Conservation (phyloP, 2,888 invertebrate species). For the Adelognathus sp. region DNA sequence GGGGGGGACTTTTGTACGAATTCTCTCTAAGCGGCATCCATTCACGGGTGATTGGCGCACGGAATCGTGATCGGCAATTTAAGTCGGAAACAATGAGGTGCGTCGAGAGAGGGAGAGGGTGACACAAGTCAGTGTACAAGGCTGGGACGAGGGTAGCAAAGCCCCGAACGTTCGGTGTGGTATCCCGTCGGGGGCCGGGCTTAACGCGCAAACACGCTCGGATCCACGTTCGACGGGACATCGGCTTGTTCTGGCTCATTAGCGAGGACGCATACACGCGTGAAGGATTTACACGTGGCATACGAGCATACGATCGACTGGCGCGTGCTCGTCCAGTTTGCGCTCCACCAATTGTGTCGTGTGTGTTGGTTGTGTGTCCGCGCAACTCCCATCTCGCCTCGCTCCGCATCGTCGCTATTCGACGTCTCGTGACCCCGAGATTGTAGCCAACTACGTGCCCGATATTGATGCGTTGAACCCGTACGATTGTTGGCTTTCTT, state of each 20-base stretch:
- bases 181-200: slow-evolving; percentile 65
- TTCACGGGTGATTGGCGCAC: background rate
- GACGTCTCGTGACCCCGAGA: slow-evolving; percentile 6
- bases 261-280: slow-evolving; percentile 72
- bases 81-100: slow-evolving; percentile 7
- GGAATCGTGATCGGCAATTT: slow-evolving; percentile 5
- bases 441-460: slow-evolving; percentile 25
- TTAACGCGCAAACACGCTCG: slow-evolving; percentile 69
- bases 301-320: slow-evolving; percentile 40
- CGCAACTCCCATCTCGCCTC: slow-evolving; percentile 32
- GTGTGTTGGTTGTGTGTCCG: background rate
- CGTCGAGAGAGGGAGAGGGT: background rate
- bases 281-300: slow-evolving; percentile 73
- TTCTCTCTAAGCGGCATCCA: background rate
- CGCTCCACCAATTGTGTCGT: slow-evolving; percentile 27
- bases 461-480: slow-evolving; percentile 61
- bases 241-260: slow-evolving; percentile 75
- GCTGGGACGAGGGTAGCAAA: slow-evolving; percentile 34
- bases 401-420: slow-evolving; percentile 39
- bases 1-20: background rate
- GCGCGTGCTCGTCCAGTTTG: slow-evolving; percentile 24
- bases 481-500: no score
- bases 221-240: slow-evolving; percentile 62
- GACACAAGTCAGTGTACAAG: slow-evolving; percentile 8
- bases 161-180: slow-evolving; percentile 42